Base-by-base conservation (phyloP, 2,888 invertebrate species). In the Drosophila seclusa region DNA sequence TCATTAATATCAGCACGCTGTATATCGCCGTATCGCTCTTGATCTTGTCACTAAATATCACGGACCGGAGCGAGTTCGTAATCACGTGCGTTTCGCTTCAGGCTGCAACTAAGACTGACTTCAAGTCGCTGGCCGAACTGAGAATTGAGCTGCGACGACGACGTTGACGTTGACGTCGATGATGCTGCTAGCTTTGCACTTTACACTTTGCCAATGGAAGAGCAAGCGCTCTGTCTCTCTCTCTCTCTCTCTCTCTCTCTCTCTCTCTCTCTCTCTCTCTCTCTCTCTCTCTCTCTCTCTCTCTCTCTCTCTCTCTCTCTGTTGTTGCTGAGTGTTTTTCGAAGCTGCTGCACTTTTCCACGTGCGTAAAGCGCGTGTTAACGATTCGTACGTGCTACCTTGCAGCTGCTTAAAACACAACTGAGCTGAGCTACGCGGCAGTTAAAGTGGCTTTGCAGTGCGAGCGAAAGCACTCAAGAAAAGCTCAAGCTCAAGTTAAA, bases 61-160 rank as follows among this genome's bases (percentile, higher is more conserved):
- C 77, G 77, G 59, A 36, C 67, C 66, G 66, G 79, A 83, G 68
- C 65, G 64, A 74, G 69, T 50, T 77, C 61, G 70, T 59, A 68
- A 78, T 74, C 87, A 87, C 91, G 88, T 91, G 91, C 77, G 90
- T 82, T 90, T 74, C 79, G 83, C 80, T 87, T 80, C 76, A 90
- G 85, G 89, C 87, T 90, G 78, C 83, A 91, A 87, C 83, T 82
- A 83, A 88, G 90, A 91, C 91, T 91, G 87, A 91, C 82, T 87
- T 83, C 73, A 76, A 77, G 71, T 70, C 66, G 78, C 31, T 65
- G 70, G 50, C 68, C 57, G 58, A 78, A 68, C 71, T 73, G 68
- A 63, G 57, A 82, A 60, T 68, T 79, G 83, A 83, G 81, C 82
- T 79, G 53, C 60, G 42, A 40, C 10, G 34, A 2, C 5, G 13